Evolutionary conservation across 2,888 invertebrate species (phyloP).

Genomic region (Idaea dimidiata): DNA sequence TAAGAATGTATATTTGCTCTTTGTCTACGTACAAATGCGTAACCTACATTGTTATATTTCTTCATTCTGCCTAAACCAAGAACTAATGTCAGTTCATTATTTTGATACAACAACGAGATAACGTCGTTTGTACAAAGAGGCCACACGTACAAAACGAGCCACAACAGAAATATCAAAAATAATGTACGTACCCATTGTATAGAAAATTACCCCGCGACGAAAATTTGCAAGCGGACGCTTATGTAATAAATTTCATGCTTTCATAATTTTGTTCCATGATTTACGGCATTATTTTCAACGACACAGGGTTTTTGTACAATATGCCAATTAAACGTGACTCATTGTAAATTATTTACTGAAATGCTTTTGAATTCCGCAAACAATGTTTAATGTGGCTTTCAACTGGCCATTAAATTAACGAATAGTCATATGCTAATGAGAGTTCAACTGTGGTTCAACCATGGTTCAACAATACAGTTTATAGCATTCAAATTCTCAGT

Average conservation of each 20-base stretch:
- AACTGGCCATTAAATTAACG: background rate
- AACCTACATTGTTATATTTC: background rate
- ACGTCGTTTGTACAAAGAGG: conserved; percentile 3
- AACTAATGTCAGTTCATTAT: background rate
- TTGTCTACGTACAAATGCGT: background rate
- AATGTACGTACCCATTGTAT: conserved; percentile 49
- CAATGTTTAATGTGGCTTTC: conserved; percentile 10
- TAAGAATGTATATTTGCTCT: background rate
- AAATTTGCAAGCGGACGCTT: conserved; percentile 70
- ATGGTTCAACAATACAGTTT: too few species aligned
- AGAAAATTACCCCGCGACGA: conserved; percentile 62
- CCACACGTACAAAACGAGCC: conserved; percentile 5
- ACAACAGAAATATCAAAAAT: conserved; percentile 39
- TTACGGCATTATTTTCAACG: conserved; percentile 60
- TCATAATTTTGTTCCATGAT: conserved; percentile 70
- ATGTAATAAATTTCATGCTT: conserved; percentile 72
- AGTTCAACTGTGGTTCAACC: background rate
- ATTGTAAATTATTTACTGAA: conserved; percentile 34
- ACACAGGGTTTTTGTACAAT: conserved; percentile 54
- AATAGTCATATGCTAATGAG: background rate
- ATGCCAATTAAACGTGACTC: conserved; percentile 53
- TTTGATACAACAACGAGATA: background rate
- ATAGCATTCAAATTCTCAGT: background rate
- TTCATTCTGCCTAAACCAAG: background rate
- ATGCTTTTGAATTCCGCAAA: conserved; percentile 29